Conservation (phyloP, 2,888 invertebrate genomes). For the Cantharis nigra region DNA sequence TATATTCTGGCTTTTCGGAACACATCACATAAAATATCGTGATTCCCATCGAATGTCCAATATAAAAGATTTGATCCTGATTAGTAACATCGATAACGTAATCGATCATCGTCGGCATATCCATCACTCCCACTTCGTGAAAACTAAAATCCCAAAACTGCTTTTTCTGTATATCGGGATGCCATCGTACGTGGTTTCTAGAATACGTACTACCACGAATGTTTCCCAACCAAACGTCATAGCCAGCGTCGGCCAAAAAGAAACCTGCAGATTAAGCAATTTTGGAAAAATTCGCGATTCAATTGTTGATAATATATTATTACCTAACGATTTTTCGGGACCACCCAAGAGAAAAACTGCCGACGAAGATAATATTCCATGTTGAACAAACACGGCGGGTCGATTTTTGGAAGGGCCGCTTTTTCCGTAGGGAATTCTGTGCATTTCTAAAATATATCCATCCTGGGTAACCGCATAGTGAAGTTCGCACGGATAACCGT, state of each 20-base stretch:
- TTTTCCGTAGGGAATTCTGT: slow-evolving; percentile 59
- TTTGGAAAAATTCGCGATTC: background rate
- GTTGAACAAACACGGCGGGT: slow-evolving; percentile 57
- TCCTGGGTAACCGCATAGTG: slow-evolving; percentile 58
- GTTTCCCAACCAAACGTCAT: slow-evolving; percentile 64
- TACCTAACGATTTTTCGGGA: slow-evolving; percentile 56
- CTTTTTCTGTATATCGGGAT: slow-evolving; percentile 27
- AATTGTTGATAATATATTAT: background rate
- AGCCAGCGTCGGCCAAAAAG: slow-evolving; percentile 55
- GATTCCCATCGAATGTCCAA: slow-evolving; percentile 83
- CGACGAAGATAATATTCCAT: slow-evolving; percentile 61
- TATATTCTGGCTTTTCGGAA: slow-evolving; percentile 67
- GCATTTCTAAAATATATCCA: slow-evolving; percentile 62
- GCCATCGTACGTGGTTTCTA: slow-evolving; percentile 54
- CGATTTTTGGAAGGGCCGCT: slow-evolving; percentile 33
- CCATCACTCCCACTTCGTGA: slow-evolving; percentile 80
- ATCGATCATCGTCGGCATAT: slow-evolving; percentile 83
- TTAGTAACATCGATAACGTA: slow-evolving; percentile 65
- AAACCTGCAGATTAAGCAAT: slow-evolving; percentile 51
- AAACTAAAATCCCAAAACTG: slow-evolving; percentile 63
- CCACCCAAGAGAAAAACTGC: slow-evolving; percentile 62
- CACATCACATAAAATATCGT: slow-evolving; percentile 71
- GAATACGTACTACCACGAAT: slow-evolving; percentile 64
- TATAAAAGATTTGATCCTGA: slow-evolving; percentile 67
- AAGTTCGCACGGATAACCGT: slow-evolving; percentile 55